Evolutionary conservation across 2,888 invertebrate genomes (phyloP), one percentile per base, ranked within the genome.

Genomic region (Mesorhabditis spiculigera): DNA sequence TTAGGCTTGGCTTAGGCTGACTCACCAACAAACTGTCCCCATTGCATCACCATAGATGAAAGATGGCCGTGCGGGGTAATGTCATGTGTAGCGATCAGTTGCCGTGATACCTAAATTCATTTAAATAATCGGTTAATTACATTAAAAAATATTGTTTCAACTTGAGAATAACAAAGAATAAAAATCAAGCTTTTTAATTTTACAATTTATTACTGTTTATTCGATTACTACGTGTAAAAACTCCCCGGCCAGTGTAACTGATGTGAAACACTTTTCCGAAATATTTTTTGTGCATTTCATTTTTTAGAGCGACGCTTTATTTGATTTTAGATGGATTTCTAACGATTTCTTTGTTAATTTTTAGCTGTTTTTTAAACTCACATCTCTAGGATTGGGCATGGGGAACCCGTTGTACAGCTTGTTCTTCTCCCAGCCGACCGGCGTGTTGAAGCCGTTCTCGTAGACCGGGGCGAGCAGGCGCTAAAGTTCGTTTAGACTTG

Each of bases 1-100:
- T n/a, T n/a, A 28, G 28, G 28, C 28, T 28, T 4, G 50, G 13
- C 28, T 65, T 58, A 13, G 13, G 43, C 10, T 4, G 45, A 28
- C 71, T 68, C 68, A 81, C 81, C 82, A 61, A 97, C 86, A 88
- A 97, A 98, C 86, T 98, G 98, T 5, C 98, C 98, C 97, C 97
- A 99, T 87, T 98, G 98, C 97, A 98, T 95, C 4, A 93, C 91
- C 97, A 98, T 96, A 84, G 96, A 95, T 0, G 94, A 93, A 79
- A 93, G 92, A n/a, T 72, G 72, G 6, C 68, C 65, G 66, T 85
- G 82, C 1, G 91, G 90, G 0, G 93, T 92, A 45, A 93, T 91
- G 67, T 90, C 90, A 43, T 90, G 90, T 0, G 96, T 94, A 0
- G 92, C 90, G 74, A 97, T 93, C 45, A 98, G 87, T 5, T 90